Conservation (phyloP, 2,888 invertebrate species). For the Toxonevra muliebris region DNA sequence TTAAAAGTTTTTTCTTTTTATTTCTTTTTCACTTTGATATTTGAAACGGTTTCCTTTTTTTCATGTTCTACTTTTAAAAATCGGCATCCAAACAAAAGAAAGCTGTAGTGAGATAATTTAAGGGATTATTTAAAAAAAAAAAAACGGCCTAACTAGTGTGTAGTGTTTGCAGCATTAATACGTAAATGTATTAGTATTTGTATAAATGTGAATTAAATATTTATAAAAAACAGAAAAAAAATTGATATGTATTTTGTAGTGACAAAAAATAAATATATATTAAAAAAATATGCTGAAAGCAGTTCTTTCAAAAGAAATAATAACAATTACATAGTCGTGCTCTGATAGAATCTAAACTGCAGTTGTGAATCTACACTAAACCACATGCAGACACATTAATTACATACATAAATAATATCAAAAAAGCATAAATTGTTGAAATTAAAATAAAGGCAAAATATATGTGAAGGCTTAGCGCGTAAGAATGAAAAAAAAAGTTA, state of each 20-base stretch:
- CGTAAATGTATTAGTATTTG: constrained; percentile 40
- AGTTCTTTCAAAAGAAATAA: neutral
- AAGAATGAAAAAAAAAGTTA: constrained; percentile 15
- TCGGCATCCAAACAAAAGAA: neutral
- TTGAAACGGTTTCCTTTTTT: too few relatives aligned
- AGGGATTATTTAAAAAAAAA: constrained; percentile 13
- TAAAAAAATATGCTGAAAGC: neutral
- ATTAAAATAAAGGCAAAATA: too few relatives aligned
- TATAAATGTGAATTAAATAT: constrained; percentile 37
- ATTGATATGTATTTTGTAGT: constrained; percentile 9
- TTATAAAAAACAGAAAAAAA: neutral
- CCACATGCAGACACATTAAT: too few relatives aligned
- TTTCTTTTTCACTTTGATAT: too few relatives aligned
- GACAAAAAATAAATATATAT: neutral
- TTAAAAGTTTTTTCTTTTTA: too few relatives aligned
- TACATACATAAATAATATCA: too few relatives aligned
- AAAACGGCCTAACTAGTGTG: constrained; percentile 20
- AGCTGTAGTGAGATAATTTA: constrained; percentile 24
- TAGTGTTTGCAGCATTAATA: constrained; percentile 16
- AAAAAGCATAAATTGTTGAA: too few relatives aligned
- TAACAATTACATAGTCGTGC: too few relatives aligned
- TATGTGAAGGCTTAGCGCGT: neutral
- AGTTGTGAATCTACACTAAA: too few relatives aligned
- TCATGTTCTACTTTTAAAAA: too few relatives aligned
- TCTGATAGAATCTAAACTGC: too few relatives aligned